phyloP scores from a whole-genome alignment of 2,113 vertebrate genomes.

The Sialia sialis region DNA sequence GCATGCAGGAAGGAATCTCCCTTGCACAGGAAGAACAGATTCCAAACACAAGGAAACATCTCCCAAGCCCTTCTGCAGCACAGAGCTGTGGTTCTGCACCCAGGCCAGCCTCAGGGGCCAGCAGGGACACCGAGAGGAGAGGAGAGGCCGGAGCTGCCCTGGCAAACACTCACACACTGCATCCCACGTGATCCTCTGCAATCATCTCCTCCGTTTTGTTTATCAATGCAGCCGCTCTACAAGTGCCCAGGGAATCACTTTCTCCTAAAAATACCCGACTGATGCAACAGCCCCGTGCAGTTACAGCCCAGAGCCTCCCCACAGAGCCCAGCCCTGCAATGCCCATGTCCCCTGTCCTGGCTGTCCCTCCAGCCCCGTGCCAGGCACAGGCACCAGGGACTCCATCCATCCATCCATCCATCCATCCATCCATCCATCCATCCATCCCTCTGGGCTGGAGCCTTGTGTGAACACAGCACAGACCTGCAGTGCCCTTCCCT shows the following conservation, averaged over 20 bases:
- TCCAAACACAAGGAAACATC: not conserved
- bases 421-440: not conserved
- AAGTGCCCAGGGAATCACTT: not conserved
- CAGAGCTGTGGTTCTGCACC: no score
- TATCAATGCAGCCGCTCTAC: not conserved
- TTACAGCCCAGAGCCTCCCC: not conserved
- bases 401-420: not conserved
- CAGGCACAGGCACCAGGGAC: not conserved
- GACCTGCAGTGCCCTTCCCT: fast-evolving
- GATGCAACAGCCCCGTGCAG: not conserved
- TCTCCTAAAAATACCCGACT: not conserved
- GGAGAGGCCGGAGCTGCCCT: no score
- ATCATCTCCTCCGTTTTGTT: not conserved
- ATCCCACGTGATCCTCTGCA: not conserved
- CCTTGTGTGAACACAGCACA: not conserved
- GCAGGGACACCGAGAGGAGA: not conserved
- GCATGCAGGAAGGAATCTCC: not conserved
- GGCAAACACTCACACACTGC: not conserved
- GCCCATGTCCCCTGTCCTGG: not conserved
- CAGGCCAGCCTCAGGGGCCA: fast-evolving
- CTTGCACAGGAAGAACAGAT: not conserved
- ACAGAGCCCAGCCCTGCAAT: not conserved
- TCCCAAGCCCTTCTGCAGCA: not conserved
- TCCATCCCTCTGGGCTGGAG: not conserved
- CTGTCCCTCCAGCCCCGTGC: not conserved